Evolutionary conservation across 2,888 invertebrate species (phyloP), one percentile per base, ranked within the genome.

Genomic region (Apodemia mormo): DNA sequence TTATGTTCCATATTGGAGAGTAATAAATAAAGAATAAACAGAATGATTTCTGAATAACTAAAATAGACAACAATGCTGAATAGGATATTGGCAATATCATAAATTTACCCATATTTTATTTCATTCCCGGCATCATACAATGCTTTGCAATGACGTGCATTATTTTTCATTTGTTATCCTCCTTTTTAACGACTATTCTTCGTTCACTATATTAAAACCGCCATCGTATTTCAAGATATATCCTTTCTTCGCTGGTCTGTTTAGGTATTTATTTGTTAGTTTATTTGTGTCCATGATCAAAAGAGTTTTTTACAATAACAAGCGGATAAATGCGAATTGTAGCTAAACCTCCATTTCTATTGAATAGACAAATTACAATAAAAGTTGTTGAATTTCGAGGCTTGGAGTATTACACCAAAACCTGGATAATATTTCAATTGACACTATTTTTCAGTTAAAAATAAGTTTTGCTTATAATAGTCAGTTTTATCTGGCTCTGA

Each of bases 131-230:
- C 79, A 76, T 70, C 68, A 74, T 74, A 75, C 73, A 76, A 77
- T 75, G 74, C 75, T 73, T 73, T 74, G 75, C 77, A 75, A 65
- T 74, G 76, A 74, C 71, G 68, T 76, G 79, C 81, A 82, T 86
- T 86, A 86, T 86, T 85, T 85, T 86, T 82, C 83, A 82, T 82
- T 79, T 78, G 77, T 79, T 82, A 82, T 82, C 79, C 80, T 74
- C 78, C 74, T 75, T 79, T 78, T 77, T 82, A 81, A 82, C 83
- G 81, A 82, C 78, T 74, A 76, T 73, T 76, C 70, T 77, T 73
- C 75, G 76, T 79, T 49, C 49, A 49, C 14, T 73, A 80, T 82
- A 83, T 81, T 80, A 85, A 85, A 82, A 82, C 84, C 81, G 79
- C 81, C 76, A 52, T 49, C 14, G 49, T 49, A 49, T 49, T 49